Evolutionary conservation across 2,888 invertebrate genomes (phyloP), one percentile per base, ranked within the genome.

Genomic region (Agrotis clavis): DNA sequence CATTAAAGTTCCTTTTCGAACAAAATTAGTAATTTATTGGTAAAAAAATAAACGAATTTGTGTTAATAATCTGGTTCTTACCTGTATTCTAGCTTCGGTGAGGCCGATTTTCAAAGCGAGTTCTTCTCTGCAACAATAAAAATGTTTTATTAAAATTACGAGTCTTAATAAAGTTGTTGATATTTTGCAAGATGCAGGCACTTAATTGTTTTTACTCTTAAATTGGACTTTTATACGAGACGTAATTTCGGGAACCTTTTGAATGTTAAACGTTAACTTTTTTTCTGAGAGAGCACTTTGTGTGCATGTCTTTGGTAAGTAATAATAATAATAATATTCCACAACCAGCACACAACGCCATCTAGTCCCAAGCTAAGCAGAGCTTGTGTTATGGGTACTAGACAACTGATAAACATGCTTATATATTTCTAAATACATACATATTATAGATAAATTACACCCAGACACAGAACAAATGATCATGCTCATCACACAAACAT

Each of bases 51-150:
- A 30, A 48, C 25, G 59, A 53, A 70, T 60, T 54, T 74, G 85
- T 89, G 87, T 69, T 48, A 60, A 67, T 60, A 67, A 66, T 72
- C 4, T 50, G 18, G 41, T 60, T 72, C 96, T 97, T 96, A 99
- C 99, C 98, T 99, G 99, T 94, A 99, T 99, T 93, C 99, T 97
- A 74, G 99, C 99, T 97, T 99, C 99, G 56, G 99, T 99, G 82
- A 99, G 96, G 87, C 99, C 99, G 90, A 99, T 99, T 97, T 99
- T 99, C 97, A 99, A 97, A 56, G 99, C 99, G 77, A 99, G 96
- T 93, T 99, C 99, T 95, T 99, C 98, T 96, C 99, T 98, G 98
- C 69, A 98, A 97, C 94, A 96, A 95, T 92, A 86, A 86, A 87
- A 89, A 72, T 62, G 66, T 67, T 69, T 66, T 63, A 66, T 69